phyloP scores from a whole-genome alignment of 1,140 invertebrate species.

The Wiebesia pumilae region DNA sequence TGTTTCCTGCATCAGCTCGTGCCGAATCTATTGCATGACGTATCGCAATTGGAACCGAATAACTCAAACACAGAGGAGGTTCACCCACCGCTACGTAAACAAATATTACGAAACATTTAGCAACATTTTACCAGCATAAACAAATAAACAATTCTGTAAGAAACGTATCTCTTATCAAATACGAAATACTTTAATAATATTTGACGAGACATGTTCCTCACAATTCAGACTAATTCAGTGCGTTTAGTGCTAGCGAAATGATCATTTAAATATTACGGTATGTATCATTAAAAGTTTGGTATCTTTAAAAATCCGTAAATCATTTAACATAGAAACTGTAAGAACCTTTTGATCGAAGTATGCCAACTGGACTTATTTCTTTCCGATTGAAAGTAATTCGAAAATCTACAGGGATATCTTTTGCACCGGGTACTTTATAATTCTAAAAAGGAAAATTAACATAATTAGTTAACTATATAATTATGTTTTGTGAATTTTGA shows the following conservation, averaged over 20 bases:
- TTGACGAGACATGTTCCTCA: no score
- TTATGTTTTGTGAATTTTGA: not conserved
- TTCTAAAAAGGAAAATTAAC: slow-evolving; percentile 70
- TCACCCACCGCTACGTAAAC: slow-evolving; percentile 82
- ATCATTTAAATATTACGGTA: no score
- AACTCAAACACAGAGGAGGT: slow-evolving; percentile 83
- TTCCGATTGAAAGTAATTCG: slow-evolving; percentile 84
- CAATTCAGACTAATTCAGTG: no score
- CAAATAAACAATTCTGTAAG: no score
- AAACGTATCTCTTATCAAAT: no score
- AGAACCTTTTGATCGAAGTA: slow-evolving; percentile 86
- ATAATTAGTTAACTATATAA: not conserved
- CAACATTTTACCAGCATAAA: no score
- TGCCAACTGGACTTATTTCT: slow-evolving; percentile 80
- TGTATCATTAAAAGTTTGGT: no score
- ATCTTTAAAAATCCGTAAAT: not conserved
- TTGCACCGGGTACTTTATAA: slow-evolving; percentile 87
- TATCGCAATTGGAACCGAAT: slow-evolving; percentile 81
- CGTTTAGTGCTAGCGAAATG: no score
- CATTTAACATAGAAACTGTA: not conserved
- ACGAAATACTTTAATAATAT: no score
- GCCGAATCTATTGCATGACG: slow-evolving; percentile 82
- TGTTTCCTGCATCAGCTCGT: slow-evolving; percentile 77
- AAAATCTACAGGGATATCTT: slow-evolving; percentile 91
- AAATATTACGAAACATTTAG: not conserved